Percentiles rank a stretch among this genome's conserved stretches.
Conservation (phyloP, 2,797 vertebrate genomes). For the Muscicapa comitata region DNA sequence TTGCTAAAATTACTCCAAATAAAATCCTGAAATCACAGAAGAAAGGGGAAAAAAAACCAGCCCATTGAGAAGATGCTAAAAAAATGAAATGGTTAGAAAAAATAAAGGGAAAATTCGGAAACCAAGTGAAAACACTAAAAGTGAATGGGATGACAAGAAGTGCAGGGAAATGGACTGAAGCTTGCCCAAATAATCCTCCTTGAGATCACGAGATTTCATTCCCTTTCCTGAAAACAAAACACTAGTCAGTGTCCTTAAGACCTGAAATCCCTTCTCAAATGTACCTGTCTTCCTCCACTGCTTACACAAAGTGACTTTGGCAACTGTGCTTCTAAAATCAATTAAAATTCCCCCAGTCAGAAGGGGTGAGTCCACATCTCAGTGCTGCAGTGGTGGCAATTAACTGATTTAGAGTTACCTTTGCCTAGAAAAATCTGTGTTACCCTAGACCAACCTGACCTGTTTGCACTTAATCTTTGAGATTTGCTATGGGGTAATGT, state of each 20-base stretch:
- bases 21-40: too few species aligned
- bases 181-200: too few species aligned
- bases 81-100: too few species aligned
- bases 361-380: not conserved
- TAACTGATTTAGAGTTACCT: not conserved
- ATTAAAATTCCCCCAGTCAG: not conserved
- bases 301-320: not conserved
- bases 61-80: too few species aligned
- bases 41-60: too few species aligned
- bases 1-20: too few species aligned
- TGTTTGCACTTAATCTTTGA: not conserved
- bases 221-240: not conserved
- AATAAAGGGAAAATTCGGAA: too few species aligned
- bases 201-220: too few species aligned
- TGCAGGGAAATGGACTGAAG: too few species aligned
- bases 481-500: not conserved
- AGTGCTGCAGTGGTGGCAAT: not conserved
- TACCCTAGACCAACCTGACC: not conserved
- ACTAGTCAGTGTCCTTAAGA: not conserved
- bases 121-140: too few species aligned
- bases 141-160: too few species aligned
- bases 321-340: not conserved
- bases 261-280: not conserved
- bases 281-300: not conserved
- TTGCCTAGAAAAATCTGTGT: not conserved